Conservation (phyloP, 2,888 invertebrate genomes). For the Eueremaeus valkanovi region DNA sequence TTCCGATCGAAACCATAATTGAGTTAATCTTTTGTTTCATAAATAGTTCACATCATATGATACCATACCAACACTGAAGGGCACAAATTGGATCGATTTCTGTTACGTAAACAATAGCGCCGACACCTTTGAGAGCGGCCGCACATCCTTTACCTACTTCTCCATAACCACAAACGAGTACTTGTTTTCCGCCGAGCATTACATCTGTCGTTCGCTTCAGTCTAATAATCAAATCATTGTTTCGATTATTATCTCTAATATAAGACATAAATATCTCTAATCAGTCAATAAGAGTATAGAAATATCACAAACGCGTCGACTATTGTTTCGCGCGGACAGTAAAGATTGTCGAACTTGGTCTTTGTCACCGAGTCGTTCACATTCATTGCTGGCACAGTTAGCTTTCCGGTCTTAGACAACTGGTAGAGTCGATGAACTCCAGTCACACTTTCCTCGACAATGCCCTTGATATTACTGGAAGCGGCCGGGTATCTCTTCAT, state of each 20-base stretch:
- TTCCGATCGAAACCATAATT: not conserved
- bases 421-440: constrained; percentile 97
- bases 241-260: no score
- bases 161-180: constrained; percentile 92
- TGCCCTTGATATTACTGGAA: constrained; percentile 89
- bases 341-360: constrained; percentile 94
- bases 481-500: constrained; percentile 88
- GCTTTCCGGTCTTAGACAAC: constrained; percentile 85
- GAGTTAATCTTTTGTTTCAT: not conserved
- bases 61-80: constrained; percentile 83
- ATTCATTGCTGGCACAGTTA: constrained; percentile 96
- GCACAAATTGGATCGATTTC: constrained; percentile 98
- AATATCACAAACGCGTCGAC: constrained; percentile 66
- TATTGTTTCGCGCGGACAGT: constrained; percentile 88
- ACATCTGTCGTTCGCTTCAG: constrained; percentile 85
- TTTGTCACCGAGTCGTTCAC: constrained; percentile 97
- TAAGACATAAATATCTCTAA: not conserved
- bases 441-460: constrained; percentile 95
- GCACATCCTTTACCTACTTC: constrained; percentile 92
- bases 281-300: not conserved
- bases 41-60: no score
- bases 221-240: constrained; percentile 54
- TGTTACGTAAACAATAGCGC: constrained; percentile 85
- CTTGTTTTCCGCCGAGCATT: constrained; percentile 97
- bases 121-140: constrained; percentile 87